Evolutionary conservation across 2,888 invertebrate species (phyloP).

Genomic region (Chloroclystis v-ata): DNA sequence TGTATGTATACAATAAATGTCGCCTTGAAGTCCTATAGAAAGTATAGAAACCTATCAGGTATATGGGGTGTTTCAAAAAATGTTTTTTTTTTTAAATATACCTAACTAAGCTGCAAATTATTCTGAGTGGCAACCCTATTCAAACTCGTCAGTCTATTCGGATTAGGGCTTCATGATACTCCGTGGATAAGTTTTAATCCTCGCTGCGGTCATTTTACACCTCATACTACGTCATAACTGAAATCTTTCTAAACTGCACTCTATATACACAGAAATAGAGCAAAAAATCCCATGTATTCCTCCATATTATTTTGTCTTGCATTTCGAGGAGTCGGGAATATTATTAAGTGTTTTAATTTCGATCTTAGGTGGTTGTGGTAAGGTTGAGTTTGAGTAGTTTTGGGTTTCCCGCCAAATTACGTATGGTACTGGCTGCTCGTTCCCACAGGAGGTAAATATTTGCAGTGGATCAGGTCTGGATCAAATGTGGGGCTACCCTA

Average conservation of each 20-base stretch:
- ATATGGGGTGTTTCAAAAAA: too few relatives aligned
- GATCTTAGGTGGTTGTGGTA: background rate
- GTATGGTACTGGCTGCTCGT: constrained; percentile 15
- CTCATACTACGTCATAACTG: constrained; percentile 4
- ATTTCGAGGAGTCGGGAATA: too few relatives aligned
- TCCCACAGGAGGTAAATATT: constrained; percentile 36
- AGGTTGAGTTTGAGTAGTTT: constrained; percentile 1
- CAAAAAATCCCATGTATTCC: background rate
- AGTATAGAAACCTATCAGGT: too few relatives aligned
- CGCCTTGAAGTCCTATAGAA: too few relatives aligned
- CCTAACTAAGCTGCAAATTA: too few relatives aligned
- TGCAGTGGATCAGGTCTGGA: constrained; percentile 30
- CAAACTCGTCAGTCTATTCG: constrained; percentile 11
- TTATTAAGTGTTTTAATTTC: too few relatives aligned
- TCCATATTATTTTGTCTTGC: constrained; percentile 4
- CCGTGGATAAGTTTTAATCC: constrained; percentile 14
- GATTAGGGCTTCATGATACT: constrained; percentile 22
- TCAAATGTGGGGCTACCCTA: constrained; percentile 23
- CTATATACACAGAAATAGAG: background rate
- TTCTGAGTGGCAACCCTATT: constrained; percentile 24
- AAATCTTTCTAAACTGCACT: constrained; percentile 3
- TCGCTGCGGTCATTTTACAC: constrained; percentile 11
- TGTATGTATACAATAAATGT: too few relatives aligned
- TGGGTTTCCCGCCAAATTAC: constrained; percentile 10
- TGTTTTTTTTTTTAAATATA: too few relatives aligned